Conservation (phyloP, 2,113 vertebrate species). For the Nymphicus hollandicus region DNA sequence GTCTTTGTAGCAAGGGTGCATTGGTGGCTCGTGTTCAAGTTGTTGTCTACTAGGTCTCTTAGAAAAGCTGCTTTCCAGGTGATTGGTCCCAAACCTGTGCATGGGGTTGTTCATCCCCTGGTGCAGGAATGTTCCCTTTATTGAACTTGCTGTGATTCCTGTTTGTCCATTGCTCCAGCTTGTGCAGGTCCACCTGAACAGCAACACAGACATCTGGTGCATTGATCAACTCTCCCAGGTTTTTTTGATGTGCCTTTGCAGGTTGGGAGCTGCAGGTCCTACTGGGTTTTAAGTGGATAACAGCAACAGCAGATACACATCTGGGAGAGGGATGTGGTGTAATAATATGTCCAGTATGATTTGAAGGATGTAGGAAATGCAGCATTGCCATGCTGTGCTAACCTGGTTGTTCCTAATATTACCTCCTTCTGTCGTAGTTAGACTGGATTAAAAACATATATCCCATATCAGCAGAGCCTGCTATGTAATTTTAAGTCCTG, state of each 20-base stretch:
- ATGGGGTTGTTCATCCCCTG: background rate
- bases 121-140: background rate
- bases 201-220: background rate
- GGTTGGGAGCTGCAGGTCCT: background rate
- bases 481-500: background rate
- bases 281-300: background rate
- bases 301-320: background rate
- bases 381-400: rapidly evolving
- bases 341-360: background rate
- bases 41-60: background rate
- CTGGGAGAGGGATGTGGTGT: background rate
- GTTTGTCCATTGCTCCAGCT: background rate
- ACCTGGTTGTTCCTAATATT: background rate
- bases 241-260: rapidly evolving
- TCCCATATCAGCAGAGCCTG: background rate
- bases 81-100: background rate
- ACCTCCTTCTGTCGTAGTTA: background rate
- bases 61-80: background rate
- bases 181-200: rapidly evolving
- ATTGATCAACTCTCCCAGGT: background rate
- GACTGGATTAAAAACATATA: background rate
- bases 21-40: rapidly evolving
- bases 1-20: background rate
- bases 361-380: background rate
- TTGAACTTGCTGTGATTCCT: background rate